Evolutionary conservation across 2,888 invertebrate genomes (phyloP).

Genomic region (Tetanocera ferruginea): DNA sequence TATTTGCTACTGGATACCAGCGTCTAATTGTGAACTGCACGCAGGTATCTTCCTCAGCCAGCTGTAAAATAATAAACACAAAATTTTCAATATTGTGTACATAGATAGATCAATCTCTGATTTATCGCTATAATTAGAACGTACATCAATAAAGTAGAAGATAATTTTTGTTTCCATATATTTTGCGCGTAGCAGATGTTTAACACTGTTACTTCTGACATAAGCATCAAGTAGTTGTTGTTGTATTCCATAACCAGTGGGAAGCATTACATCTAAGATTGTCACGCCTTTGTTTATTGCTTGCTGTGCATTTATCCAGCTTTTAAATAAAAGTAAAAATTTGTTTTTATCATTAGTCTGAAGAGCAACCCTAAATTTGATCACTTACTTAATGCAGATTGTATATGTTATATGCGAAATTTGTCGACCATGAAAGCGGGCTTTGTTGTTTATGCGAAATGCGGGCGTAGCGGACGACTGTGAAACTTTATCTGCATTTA

Average conservation of each 20-base stretch:
- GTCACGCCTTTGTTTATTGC: conserved; percentile 86
- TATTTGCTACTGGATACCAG: conserved; percentile 94
- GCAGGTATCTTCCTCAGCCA: conserved; percentile 86
- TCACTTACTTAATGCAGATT: conserved; percentile 82
- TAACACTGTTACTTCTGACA: conserved; percentile 79
- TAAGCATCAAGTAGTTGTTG: conserved; percentile 88
- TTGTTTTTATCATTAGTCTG: too few relatives aligned
- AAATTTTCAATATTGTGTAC: not conserved
- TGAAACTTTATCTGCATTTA: conserved; percentile 84
- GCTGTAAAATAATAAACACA: conserved; percentile 71
- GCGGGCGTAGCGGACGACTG: conserved; percentile 86
- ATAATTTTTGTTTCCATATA: conserved; percentile 83
- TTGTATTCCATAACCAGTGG: conserved; percentile 89
- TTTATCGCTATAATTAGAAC: conserved; percentile 63
- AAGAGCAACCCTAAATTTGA: not conserved
- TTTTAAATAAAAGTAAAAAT: conserved; percentile 62
- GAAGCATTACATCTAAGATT: conserved; percentile 84
- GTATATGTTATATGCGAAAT: conserved; percentile 88
- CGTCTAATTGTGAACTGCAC: conserved; percentile 90
- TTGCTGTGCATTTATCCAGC: conserved; percentile 82
- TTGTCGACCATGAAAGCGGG: conserved; percentile 85
- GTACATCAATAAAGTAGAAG: conserved; percentile 92
- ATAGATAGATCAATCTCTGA: too few relatives aligned
- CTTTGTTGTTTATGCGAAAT: conserved; percentile 80
- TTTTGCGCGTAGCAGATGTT: conserved; percentile 84